A percentile compares a stretch with the other conserved stretches of the same genome.
These are phyloP conservation scores for Calameuta filiformis DNA, from an alignment of 2,888 invertebrate genomes.

Conservation along the genomic window DNA sequence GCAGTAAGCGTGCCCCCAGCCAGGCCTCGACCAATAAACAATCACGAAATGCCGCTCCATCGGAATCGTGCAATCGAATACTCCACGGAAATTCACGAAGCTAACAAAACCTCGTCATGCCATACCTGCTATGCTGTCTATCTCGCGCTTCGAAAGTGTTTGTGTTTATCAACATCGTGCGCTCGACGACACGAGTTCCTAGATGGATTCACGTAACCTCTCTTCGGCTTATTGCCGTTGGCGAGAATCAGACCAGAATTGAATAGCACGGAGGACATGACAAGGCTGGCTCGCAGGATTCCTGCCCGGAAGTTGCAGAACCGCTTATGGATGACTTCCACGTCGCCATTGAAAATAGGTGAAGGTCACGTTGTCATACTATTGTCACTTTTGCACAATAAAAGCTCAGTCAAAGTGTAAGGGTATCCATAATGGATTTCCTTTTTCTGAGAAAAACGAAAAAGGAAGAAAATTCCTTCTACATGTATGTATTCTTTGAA, in stretches of 20 bases:
- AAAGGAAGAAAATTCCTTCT: background rate
- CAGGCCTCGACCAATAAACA: background rate
- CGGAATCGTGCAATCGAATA: background rate
- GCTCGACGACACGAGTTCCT: background rate
- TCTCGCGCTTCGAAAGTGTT: background rate
- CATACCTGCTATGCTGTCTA: background rate
- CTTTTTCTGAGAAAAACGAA: background rate
- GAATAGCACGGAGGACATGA: background rate
- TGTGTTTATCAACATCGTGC: background rate
- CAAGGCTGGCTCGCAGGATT: background rate
- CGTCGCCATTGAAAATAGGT: background rate
- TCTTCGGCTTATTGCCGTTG: background rate
- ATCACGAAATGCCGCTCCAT: background rate
- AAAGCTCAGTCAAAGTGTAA: background rate
- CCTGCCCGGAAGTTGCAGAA: background rate
- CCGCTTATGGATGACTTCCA: background rate
- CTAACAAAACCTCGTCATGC: background rate
- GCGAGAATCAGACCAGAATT: background rate
- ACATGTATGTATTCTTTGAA: background rate
- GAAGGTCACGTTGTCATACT: background rate
- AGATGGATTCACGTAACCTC: background rate
- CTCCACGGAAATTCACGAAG: background rate
- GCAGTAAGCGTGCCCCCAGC: background rate
- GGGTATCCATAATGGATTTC: background rate
- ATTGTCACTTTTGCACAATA: background rate